Evolutionary conservation across 1,140 invertebrate species (phyloP), one percentile per base, ranked within the genome.

Genomic region (Berghia stephanieae): DNA sequence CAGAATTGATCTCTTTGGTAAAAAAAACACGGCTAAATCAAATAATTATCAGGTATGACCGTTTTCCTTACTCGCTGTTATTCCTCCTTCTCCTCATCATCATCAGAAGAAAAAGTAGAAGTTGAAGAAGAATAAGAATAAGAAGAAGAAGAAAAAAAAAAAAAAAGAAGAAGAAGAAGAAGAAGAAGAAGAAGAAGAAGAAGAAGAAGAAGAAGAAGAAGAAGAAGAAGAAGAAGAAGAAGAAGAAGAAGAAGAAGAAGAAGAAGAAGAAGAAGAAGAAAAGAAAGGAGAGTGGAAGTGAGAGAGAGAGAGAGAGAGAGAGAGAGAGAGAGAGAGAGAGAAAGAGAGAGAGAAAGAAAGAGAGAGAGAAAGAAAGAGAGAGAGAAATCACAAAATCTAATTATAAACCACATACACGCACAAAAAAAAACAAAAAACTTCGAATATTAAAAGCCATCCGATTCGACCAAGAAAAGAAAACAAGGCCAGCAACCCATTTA

Each of bases 401-500:
- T n/a, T n/a, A n/a, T n/a, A n/a, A n/a, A n/a, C n/a, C n/a, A n/a
- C n/a, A n/a, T n/a, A n/a, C n/a, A n/a, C n/a, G n/a, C n/a, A n/a
- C n/a, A n/a, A n/a, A n/a, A n/a, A n/a, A n/a, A n/a, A n/a, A n/a
- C n/a, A n/a, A n/a, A n/a, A n/a, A n/a, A 27, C 10, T 21, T 27
- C 10, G 16, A 16, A 78, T 80, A 89, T 98, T 96, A 89, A 96
- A 93, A 13, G 94, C 94, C 38, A 42, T 77, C 43, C 60, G 31
- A 40, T 27, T 67, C 42, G 24, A 57, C 1, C 34, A n/a, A n/a
- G n/a, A n/a, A n/a, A n/a, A n/a, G n/a, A n/a, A n/a, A n/a, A n/a
- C n/a, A n/a, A n/a, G n/a, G n/a, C n/a, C n/a, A n/a, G n/a, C n/a
- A n/a, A n/a, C n/a, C n/a, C n/a, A n/a, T n/a, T n/a, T n/a, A n/a